Evolutionary conservation across 2,888 invertebrate species (phyloP).

Genomic region (Clusia tigrina): DNA sequence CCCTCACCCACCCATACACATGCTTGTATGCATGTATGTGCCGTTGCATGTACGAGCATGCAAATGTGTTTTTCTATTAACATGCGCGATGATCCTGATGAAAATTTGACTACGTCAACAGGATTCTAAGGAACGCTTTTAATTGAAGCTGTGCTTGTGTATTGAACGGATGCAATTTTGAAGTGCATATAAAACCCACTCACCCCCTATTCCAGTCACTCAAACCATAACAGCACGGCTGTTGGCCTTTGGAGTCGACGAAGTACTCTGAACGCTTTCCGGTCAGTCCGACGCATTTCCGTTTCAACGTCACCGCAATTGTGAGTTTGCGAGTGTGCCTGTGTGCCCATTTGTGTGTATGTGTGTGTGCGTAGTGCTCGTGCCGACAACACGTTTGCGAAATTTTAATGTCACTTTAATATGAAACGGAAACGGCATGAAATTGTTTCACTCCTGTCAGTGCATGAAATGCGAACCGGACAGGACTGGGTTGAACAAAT

Average conservation of each 20-base stretch:
- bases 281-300: slow-evolving; percentile 6
- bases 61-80: background rate
- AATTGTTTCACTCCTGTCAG: slow-evolving; percentile 5
- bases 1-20: background rate
- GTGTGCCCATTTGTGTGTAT: background rate
- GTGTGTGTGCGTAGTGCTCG: background rate
- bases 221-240: too few species aligned
- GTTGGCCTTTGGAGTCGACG: too few species aligned
- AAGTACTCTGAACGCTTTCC: too few species aligned
- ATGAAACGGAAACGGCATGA: slow-evolving; percentile 6
- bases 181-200: too few species aligned
- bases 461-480: background rate
- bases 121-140: background rate
- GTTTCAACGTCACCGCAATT: slow-evolving; percentile 2
- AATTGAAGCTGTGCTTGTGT: background rate
- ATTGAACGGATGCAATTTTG: too few species aligned
- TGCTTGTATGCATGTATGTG: background rate
- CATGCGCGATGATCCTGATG: background rate
- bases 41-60: background rate
- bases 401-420: slow-evolving; percentile 10
- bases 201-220: too few species aligned
- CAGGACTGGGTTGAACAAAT: background rate
- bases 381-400: background rate
- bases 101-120: slow-evolving; percentile 14
- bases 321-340: background rate